These are phyloP conservation scores for Scaeva pyrastri DNA, from an alignment of 2,888 invertebrate species.

Conservation along the genomic window DNA sequence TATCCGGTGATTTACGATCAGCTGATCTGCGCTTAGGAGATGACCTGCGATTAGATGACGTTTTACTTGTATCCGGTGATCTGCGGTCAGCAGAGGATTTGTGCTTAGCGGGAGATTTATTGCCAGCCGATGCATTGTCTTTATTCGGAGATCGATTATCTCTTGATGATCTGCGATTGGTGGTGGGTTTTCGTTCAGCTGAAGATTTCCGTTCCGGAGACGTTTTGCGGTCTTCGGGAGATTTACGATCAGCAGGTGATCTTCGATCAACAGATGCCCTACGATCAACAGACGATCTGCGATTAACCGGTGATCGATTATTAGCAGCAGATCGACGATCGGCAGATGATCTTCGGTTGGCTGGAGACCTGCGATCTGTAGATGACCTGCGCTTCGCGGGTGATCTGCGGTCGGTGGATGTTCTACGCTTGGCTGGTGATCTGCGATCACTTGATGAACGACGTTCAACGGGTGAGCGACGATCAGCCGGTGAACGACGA, in stretches of 20 bases:
- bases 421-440: constrained; percentile 79
- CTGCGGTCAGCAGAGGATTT: constrained; percentile 47
- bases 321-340: background rate
- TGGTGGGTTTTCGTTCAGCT: background rate
- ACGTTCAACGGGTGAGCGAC: constrained; percentile 74
- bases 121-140: background rate
- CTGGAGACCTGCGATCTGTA: background rate
- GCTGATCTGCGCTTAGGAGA: constrained; percentile 55
- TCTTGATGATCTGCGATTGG: constrained; percentile 2
- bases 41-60: constrained; percentile 28
- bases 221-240: background rate
- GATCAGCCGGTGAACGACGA: constrained; percentile 78
- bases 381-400: constrained; percentile 76
- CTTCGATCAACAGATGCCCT: background rate
- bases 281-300: background rate
- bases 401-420: constrained; percentile 77
- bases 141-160: constrained; percentile 12
- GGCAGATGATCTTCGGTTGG: background rate
- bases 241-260: background rate
- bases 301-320: background rate
- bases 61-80: constrained; percentile 79
- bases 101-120: constrained; percentile 13
- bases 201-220: background rate
- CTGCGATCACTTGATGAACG: constrained; percentile 79
- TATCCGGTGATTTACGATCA: constrained; percentile 79